phyloP scores from a whole-genome alignment of 2,888 invertebrate species.

The Dendrolimus houi region DNA sequence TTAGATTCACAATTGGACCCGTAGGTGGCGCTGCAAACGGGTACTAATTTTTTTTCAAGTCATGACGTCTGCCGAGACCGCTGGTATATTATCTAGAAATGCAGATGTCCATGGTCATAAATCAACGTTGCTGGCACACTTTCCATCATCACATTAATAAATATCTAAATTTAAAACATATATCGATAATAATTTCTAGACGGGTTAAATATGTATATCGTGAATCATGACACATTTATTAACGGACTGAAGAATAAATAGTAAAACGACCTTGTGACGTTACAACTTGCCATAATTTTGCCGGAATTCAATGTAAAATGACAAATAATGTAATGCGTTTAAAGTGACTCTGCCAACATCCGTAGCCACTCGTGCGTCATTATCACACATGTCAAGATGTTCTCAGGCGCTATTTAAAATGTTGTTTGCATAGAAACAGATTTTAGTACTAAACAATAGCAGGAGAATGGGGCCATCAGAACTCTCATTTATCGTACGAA shows the following conservation, averaged over 20 bases:
- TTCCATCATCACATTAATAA: too few species aligned
- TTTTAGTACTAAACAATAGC: too few species aligned
- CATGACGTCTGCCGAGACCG: too few species aligned
- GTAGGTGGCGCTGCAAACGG: too few species aligned
- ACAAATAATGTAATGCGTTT: not conserved
- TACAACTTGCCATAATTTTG: not conserved
- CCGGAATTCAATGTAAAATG: slow-evolving; percentile 1
- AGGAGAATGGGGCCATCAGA: too few species aligned
- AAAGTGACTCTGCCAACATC: slow-evolving; percentile 1
- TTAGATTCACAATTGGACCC: too few species aligned
- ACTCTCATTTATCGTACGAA: too few species aligned
- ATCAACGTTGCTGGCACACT: too few species aligned
- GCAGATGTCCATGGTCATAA: too few species aligned
- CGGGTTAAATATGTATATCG: not conserved
- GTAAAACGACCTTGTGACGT: not conserved
- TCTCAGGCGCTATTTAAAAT: not conserved
- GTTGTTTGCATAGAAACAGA: not conserved
- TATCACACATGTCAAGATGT: not conserved
- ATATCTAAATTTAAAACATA: too few species aligned
- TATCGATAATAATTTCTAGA: not conserved
- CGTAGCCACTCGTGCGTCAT: slow-evolving; percentile 2
- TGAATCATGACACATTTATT: not conserved
- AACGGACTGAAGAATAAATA: not conserved
- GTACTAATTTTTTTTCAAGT: too few species aligned
- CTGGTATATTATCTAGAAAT: too few species aligned